phyloP scores from a whole-genome alignment of 2,797 vertebrate genomes.

The Muscicapa striata region DNA sequence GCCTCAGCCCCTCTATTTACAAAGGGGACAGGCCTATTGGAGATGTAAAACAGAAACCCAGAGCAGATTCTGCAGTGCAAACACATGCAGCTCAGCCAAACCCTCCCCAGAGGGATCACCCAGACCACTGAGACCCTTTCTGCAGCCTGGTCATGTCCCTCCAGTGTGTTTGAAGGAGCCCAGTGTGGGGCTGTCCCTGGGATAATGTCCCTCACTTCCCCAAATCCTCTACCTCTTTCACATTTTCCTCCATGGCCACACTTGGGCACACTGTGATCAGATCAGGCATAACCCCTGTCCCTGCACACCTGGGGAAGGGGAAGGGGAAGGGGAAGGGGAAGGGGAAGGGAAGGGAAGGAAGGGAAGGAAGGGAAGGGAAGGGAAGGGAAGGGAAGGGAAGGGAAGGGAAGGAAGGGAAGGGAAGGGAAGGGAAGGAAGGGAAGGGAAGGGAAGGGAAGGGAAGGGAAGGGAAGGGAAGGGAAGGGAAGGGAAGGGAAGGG shows the following conservation, averaged over 20 bases:
- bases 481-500: neutral
- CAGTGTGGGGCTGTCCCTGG: neutral
- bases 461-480: neutral
- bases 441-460: neutral
- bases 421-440: neutral
- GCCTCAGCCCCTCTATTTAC: slow-evolving; percentile 3
- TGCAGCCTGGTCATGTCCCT: neutral
- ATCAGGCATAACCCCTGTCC: too few relatives aligned
- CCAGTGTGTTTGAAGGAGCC: neutral
- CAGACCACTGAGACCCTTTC: neutral
- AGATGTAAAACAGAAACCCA: slow-evolving; percentile 39
- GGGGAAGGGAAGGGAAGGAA: too few relatives aligned
- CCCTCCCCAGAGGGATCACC: neutral
- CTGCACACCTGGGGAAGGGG: neutral
- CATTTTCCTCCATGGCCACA: accelerated
- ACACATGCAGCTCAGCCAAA: neutral
- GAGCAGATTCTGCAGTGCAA: neutral
- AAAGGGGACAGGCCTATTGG: neutral
- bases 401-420: too few relatives aligned
- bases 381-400: too few relatives aligned
- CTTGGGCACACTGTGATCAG: too few relatives aligned
- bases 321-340: too few relatives aligned
- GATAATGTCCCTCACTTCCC: neutral
- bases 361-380: neutral
- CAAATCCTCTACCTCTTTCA: neutral